Evolutionary conservation across 1,140 invertebrate species (phyloP).

Genomic region (Limonius californicus): DNA sequence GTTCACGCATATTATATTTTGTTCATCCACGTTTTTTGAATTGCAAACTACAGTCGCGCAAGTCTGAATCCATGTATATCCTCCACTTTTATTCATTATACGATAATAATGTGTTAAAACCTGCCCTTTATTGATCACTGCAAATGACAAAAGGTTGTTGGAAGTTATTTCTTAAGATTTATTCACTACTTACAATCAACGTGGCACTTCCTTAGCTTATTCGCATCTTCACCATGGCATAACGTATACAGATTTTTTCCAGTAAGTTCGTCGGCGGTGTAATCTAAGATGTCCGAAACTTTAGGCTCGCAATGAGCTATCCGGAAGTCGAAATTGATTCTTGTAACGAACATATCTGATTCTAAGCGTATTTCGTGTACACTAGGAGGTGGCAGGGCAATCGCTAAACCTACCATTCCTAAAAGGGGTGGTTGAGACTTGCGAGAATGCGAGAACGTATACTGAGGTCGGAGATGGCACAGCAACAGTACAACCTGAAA

Average conservation of each 20-base stretch:
- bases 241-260: constrained; percentile 91
- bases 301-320: constrained; percentile 97
- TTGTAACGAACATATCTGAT: constrained; percentile 94
- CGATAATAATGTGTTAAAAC: constrained; percentile 94
- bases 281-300: constrained; percentile 89
- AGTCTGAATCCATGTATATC: constrained; percentile 94
- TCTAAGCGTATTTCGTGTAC: constrained; percentile 95
- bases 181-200: constrained; percentile 77
- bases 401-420: constrained; percentile 91
- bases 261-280: constrained; percentile 87
- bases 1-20: constrained; percentile 94
- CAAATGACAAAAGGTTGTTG: constrained; percentile 48
- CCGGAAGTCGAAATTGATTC: constrained; percentile 89
- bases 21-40: constrained; percentile 91
- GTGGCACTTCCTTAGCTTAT: constrained; percentile 88
- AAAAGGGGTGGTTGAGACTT: constrained; percentile 80
- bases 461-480: constrained; percentile 85
- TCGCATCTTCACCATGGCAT: constrained; percentile 92
- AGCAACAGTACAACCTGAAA: constrained; percentile 87
- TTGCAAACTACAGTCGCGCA: constrained; percentile 95
- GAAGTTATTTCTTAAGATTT: not conserved
- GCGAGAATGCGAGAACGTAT: constrained; percentile 83
- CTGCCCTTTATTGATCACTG: constrained; percentile 95
- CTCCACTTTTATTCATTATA: constrained; percentile 92
- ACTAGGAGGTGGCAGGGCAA: constrained; percentile 91